phyloP scores from a whole-genome alignment of 1,140 invertebrate species.

The Trachymyrmex cornetzi region DNA sequence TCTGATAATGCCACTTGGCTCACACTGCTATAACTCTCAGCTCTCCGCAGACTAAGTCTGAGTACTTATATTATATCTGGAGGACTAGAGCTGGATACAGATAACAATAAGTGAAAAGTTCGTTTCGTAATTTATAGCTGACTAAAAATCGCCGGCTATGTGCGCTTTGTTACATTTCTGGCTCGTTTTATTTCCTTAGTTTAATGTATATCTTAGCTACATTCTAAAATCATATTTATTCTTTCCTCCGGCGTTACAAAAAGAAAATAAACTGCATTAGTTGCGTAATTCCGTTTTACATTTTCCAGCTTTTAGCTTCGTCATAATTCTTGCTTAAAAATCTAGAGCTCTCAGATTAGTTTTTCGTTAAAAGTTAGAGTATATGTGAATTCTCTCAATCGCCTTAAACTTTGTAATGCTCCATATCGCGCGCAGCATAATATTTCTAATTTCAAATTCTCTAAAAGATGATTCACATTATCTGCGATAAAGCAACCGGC shows the following conservation, averaged over 20 bases:
- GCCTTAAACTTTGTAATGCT: background rate
- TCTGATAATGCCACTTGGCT: constrained; percentile 56
- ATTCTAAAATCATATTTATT: constrained; percentile 7
- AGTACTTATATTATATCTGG: background rate
- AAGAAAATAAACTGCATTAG: constrained; percentile 1
- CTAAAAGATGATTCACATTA: background rate
- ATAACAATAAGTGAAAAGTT: constrained; percentile 32
- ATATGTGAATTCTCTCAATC: constrained; percentile 10
- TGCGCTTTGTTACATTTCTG: background rate
- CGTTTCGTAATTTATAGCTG: constrained; percentile 16
- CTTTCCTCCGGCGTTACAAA: background rate
- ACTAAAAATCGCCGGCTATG: constrained; percentile 7
- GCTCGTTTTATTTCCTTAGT: constrained; percentile 9
- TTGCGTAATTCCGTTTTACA: background rate
- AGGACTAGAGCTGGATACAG: background rate
- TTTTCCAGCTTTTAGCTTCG: background rate
- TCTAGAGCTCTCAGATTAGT: background rate
- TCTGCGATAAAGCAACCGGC: background rate
- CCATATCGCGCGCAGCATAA: no score
- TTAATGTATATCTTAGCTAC: background rate
- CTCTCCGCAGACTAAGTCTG: constrained; percentile 29
- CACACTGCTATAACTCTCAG: constrained; percentile 29
- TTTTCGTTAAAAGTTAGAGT: background rate
- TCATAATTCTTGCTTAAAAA: background rate
- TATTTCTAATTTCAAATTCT: constrained; percentile 39